These are phyloP conservation scores for Crypturellus tataupa DNA, from an alignment of 2,797 vertebrate genomes.

Conservation along the genomic window DNA sequence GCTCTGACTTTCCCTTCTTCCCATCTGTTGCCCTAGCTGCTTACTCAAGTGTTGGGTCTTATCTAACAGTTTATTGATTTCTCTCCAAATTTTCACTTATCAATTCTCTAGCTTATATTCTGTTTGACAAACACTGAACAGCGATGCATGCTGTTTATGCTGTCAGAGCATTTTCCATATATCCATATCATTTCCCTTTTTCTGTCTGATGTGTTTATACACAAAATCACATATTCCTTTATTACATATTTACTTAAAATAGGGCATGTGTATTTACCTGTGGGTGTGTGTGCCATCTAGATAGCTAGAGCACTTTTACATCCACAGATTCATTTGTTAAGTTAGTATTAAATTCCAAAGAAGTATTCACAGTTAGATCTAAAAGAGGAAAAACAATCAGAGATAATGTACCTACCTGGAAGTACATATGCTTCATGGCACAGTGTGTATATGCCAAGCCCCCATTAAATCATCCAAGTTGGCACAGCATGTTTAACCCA, in stretches of 20 bases:
- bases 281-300: neutral
- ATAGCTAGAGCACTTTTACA: neutral
- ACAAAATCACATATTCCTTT: neutral
- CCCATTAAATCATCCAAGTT: neutral
- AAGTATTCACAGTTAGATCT: neutral
- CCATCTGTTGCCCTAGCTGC: neutral
- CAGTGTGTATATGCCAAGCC: neutral
- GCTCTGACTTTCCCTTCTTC: neutral
- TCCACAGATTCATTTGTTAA: neutral
- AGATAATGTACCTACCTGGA: neutral
- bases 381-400: neutral
- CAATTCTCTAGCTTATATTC: neutral
- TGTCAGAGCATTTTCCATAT: neutral
- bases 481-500: neutral
- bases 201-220: neutral
- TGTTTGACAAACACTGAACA: neutral
- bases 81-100: neutral
- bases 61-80: neutral
- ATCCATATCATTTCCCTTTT: neutral
- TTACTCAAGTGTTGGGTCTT: neutral
- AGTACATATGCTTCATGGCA: neutral
- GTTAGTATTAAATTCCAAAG: neutral
- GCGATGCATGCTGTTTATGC: neutral
- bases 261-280: neutral
- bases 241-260: neutral